A percentile compares a stretch with the other conserved stretches of the same genome.
phyloP scores from a whole-genome alignment of 2,113 vertebrate genomes.

The Coryphaenoides rupestris region DNA sequence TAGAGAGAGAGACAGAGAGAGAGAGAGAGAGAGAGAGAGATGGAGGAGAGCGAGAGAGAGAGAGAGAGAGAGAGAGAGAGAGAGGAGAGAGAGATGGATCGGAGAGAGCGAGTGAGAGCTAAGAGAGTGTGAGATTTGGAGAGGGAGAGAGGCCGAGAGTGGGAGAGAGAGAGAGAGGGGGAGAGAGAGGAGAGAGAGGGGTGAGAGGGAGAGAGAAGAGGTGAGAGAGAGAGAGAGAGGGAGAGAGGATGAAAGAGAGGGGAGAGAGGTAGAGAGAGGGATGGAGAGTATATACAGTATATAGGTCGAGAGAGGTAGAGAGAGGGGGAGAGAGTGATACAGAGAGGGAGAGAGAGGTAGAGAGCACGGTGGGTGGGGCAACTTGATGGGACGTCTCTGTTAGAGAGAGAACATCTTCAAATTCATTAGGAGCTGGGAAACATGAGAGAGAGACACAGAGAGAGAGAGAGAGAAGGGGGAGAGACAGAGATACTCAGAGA shows the following conservation, averaged over 20 bases:
- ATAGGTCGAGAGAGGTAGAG: too few species aligned
- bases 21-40: constrained; percentile 62
- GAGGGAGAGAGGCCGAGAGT: constrained; percentile 2
- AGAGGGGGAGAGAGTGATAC: not conserved
- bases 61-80: constrained; percentile 42
- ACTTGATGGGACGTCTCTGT: too few species aligned
- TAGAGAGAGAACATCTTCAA: not conserved
- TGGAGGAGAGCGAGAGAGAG: constrained; percentile 34
- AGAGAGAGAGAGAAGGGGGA: not conserved
- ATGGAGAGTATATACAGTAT: not conserved
- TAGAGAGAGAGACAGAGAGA: constrained; percentile 2
- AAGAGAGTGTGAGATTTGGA: not conserved
- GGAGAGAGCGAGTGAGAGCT: constrained; percentile 6
- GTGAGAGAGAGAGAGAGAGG: constrained; percentile 21
- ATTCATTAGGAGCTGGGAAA: not conserved
- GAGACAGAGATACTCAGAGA: too few species aligned
- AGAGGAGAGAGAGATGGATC: constrained; percentile 26
- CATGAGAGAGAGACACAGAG: not conserved
- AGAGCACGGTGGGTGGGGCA: not conserved
- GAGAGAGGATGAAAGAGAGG: constrained; percentile 3
- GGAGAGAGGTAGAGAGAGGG: not conserved
- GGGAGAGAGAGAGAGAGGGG: not conserved
- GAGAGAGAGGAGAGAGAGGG: constrained; percentile 8
- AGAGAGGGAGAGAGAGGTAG: constrained; percentile 1
- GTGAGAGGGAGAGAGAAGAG: constrained; percentile 41